Evolutionary conservation across 2,113 vertebrate genomes (phyloP).

Genomic region (Malurus elegans): DNA sequence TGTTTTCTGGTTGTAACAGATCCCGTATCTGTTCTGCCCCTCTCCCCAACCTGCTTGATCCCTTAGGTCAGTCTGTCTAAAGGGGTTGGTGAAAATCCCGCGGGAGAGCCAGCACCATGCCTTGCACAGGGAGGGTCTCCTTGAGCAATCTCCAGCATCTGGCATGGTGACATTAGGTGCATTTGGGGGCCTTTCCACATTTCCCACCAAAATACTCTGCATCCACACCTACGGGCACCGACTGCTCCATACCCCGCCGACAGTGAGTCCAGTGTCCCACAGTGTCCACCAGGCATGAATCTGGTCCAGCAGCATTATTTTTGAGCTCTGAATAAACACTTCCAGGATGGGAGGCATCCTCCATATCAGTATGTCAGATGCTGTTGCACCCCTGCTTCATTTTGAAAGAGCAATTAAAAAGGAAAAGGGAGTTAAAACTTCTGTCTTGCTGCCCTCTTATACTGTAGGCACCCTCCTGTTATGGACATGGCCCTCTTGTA

Average conservation of each 20-base stretch:
- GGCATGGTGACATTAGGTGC: fast-evolving
- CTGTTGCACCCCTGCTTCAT: neutral
- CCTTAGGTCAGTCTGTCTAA: neutral
- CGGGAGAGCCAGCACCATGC: neutral
- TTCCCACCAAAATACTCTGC: neutral
- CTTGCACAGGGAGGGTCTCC: fast-evolving
- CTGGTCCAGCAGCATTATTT: neutral
- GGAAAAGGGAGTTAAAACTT: neutral
- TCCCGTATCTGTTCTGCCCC: fast-evolving
- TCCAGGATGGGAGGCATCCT: neutral
- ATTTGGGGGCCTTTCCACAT: fast-evolving
- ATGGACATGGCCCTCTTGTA: neutral
- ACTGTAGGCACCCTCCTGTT: neutral
- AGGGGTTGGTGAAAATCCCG: neutral
- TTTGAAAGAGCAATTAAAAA: neutral
- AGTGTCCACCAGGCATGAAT: neutral
- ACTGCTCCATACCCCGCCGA: neutral
- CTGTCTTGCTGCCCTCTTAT: neutral
- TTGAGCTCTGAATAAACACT: neutral
- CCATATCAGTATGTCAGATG: neutral
- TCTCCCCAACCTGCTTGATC: neutral
- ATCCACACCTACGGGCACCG: fast-evolving
- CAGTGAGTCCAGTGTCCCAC: neutral
- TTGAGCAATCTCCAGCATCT: fast-evolving
- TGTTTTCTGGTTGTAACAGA: neutral